Conservation (phyloP, 2,888 invertebrate genomes). For the Flabesymbios commensalis region DNA sequence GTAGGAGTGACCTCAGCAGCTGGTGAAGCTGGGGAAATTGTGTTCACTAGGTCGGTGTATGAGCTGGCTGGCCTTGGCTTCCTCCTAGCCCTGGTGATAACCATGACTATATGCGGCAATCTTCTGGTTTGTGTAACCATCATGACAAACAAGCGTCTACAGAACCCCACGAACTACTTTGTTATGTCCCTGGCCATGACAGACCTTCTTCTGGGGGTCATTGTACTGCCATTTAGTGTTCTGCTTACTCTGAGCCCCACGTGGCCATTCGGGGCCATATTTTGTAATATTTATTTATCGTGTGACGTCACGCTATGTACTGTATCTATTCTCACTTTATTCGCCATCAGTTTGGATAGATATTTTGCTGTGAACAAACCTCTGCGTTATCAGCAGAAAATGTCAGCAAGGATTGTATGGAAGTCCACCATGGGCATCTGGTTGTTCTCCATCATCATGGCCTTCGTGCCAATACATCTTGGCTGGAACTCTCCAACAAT, state of each 20-base stretch:
- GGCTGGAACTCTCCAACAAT: conserved; percentile 34
- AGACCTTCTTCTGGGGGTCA: conserved; percentile 30
- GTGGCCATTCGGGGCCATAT: conserved; percentile 33
- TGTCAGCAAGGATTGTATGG: conserved; percentile 23
- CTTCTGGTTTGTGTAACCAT: conserved; percentile 35
- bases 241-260: conserved; percentile 23
- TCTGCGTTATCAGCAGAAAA: conserved; percentile 26
- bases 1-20: too few relatives aligned
- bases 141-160: conserved; percentile 22
- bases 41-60: background rate
- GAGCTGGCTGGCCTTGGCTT: conserved; percentile 24
- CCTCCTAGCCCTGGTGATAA: conserved; percentile 21
- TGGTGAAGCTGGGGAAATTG: too few relatives aligned
- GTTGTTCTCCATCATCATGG: conserved; percentile 34
- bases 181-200: conserved; percentile 29
- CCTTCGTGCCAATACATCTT: conserved; percentile 36
- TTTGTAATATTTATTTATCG: conserved; percentile 35
- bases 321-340: conserved; percentile 35
- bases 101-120: conserved; percentile 32
- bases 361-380: conserved; percentile 32
- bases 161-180: conserved; percentile 31
- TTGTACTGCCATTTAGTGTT: conserved; percentile 34
- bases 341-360: conserved; percentile 35
- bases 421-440: conserved; percentile 28
- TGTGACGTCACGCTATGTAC: conserved; percentile 37